Base-by-base conservation (phyloP, 2,888 invertebrate genomes). In the Epinotia ramella region DNA sequence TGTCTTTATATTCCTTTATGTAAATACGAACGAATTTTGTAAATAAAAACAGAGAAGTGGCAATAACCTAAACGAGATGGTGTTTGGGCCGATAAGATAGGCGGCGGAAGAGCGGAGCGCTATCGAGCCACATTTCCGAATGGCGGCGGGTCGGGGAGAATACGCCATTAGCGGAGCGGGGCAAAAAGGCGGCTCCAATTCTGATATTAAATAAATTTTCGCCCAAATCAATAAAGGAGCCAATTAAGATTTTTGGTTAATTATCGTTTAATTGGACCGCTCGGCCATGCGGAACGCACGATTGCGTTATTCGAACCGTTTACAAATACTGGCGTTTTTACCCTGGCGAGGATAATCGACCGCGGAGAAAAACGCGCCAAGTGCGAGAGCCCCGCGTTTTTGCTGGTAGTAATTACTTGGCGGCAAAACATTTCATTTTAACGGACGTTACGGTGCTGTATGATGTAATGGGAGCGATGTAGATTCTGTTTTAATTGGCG, bases 181-280 rank as follows among this genome's bases (percentile, higher is more conserved):
- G 77, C 81, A 84, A 83, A 84, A 84, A 82, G 82, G 76, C 66
- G 76, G 78, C 68, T 79, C 78, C 80, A 77, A 74, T 78, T 82
- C 72, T 77, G 77, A 80, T 84, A 83, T 84, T 81, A 80, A 81
- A 79, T 81, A 81, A 81, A 83, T 82, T 79, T 78, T 82, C 83
- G 78, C 78, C 77, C 78, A 78, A 84, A 85, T 86, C 85, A 84
- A 87, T 86, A 83, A 66, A 83, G 81, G 79, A 79, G 80, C 80
- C 82, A 86, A 88, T 88, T 86, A 87, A 83, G 79, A 85, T 80
- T 84, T 84, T 84, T 80, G 79, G 80, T 83, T 86, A 85, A 88
- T 88, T 88, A 86, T 85, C 82, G 80, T 79, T 73, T 78, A 77
- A 77, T 77, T 78, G 78, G 74, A 71, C 20, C 68, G 59, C 79